Evolutionary conservation across 2,113 vertebrate species (phyloP).

Genomic region (Apus apus): DNA sequence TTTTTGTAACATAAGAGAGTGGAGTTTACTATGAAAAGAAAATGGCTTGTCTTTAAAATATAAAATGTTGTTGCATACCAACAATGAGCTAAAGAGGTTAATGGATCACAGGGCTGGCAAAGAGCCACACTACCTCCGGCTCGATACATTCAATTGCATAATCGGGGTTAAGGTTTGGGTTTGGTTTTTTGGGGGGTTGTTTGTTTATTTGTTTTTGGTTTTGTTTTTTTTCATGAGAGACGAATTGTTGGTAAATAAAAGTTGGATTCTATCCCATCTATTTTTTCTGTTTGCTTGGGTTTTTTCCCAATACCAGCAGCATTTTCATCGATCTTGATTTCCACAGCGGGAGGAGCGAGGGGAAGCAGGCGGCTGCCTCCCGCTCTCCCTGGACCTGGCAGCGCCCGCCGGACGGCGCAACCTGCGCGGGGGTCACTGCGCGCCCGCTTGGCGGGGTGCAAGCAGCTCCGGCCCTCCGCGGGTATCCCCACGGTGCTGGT

Average conservation of each 20-base stretch:
- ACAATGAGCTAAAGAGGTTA: constrained; percentile 79
- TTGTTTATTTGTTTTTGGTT: too few species aligned
- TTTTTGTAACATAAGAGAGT: constrained; percentile 40
- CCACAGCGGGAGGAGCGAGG: background rate
- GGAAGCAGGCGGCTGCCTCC: background rate
- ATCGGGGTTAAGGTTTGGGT: constrained; percentile 9
- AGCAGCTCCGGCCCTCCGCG: background rate
- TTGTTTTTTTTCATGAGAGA: constrained; percentile 19
- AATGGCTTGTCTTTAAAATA: constrained; percentile 68
- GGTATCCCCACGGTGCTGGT: background rate
- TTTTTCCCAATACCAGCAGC: background rate
- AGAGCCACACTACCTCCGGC: constrained; percentile 53
- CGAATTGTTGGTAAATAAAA: constrained; percentile 63
- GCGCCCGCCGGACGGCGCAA: background rate
- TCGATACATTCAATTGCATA: constrained; percentile 34
- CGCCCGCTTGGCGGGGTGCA: background rate
- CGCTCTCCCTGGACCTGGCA: accelerated
- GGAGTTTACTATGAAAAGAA: constrained; percentile 40
- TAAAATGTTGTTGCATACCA: constrained; percentile 75
- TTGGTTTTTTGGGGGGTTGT: too few species aligned
- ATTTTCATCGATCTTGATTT: background rate
- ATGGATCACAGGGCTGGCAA: constrained; percentile 75
- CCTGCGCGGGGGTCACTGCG: background rate
- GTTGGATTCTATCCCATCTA: background rate
- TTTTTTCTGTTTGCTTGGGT: too few species aligned